A percentile compares a stretch with the other conserved stretches of the same genome.
phyloP scores from a whole-genome alignment of 2,113 vertebrate species.

The Bujurquina vittata region DNA sequence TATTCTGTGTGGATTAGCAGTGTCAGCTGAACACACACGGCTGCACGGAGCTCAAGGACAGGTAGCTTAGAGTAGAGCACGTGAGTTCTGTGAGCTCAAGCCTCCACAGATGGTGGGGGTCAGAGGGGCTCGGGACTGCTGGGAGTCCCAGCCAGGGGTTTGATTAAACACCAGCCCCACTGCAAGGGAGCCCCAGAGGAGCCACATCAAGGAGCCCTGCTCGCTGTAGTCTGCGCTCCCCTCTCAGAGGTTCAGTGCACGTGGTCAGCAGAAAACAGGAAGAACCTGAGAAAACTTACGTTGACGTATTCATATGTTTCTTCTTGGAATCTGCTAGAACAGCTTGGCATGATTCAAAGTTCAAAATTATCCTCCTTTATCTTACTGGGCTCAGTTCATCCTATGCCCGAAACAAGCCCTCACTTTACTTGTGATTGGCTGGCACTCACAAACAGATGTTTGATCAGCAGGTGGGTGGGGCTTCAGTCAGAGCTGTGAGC shows the following conservation, averaged over 20 bases:
- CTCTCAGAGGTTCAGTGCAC: background rate
- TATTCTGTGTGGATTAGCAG: constrained; percentile 30
- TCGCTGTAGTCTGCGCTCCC: constrained; percentile 6
- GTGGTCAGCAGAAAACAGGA: constrained; percentile 5
- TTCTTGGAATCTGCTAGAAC: background rate
- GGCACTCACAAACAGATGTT: background rate
- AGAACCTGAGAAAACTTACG: background rate
- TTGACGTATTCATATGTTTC: background rate
- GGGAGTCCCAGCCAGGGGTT: constrained; percentile 68
- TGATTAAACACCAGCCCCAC: constrained; percentile 75
- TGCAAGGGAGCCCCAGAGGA: constrained; percentile 41
- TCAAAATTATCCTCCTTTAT: background rate
- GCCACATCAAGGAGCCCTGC: constrained; percentile 53
- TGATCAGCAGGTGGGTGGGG: background rate
- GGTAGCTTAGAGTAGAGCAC: constrained; percentile 61
- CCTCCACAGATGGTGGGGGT: constrained; percentile 68
- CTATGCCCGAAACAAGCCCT: background rate
- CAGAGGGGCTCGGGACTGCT: constrained; percentile 54
- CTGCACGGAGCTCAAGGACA: constrained; percentile 57
- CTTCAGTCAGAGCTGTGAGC: background rate
- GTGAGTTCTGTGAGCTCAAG: constrained; percentile 32
- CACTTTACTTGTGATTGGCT: background rate
- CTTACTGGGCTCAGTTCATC: background rate
- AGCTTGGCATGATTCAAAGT: background rate
- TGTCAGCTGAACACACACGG: constrained; percentile 46